Base-by-base conservation (phyloP, 2,888 invertebrate genomes). In the Hybos culiciformis region DNA sequence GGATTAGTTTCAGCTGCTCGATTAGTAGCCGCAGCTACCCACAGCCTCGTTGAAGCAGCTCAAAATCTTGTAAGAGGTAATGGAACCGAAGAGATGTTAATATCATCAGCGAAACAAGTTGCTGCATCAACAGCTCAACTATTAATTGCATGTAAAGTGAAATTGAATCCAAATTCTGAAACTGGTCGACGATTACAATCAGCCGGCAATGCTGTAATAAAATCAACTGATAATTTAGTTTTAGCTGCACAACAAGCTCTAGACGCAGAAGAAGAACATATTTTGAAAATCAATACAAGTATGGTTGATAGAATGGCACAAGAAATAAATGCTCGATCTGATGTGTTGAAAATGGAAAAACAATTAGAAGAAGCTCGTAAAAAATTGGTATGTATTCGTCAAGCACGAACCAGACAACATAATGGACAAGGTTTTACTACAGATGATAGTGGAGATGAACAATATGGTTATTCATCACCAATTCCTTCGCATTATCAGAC, bases 231-330 rank as follows among this genome's bases (percentile, higher is more conserved):
- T 66, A 93, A 93, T 69, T 70, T 99, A 56, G 98, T 98, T 17
- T 74, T 84, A 20, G 92, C 96, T 0, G 96, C 97, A 0, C 82
- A 94, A 50, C 84, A 87, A 60, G 91, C 93, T 20, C 85, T 93
- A 46, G 84, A 83, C 49, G 81, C 84, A 39, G 90, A 92, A 56
- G 93, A 93, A 59, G 96, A 94, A 56, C 74, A 91, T 36, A 87
- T 85, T 39, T 71, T 97, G 7, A 82, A 92, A 51, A 78, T 98
- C 46, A 91, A 93, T 66, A 75, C 85, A 21, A 73, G 87, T 40
- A 92, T 93, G 87, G 97, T 98, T 17, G 92, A 92, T 37, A 93
- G 93, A 18, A 92, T 96, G 61, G 92, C 93, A 7, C 94, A 96
- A 70, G 94, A 92, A 70, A 88, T 92, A 49, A 82, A 91, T 56